Evolutionary conservation across 2,797 vertebrate genomes (phyloP).

Genomic region (Myotis pilosus): DNA sequence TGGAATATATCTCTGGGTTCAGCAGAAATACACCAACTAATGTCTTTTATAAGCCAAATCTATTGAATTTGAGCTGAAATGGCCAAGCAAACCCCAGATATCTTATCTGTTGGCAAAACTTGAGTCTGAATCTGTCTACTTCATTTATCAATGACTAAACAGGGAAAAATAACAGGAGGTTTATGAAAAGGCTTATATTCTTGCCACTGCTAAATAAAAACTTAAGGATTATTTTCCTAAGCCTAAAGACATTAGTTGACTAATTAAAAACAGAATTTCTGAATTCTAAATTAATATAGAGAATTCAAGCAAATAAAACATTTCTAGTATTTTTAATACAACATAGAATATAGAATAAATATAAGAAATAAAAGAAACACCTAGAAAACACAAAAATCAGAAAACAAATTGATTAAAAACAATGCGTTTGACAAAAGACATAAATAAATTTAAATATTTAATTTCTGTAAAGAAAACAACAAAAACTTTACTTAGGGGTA

Average conservation of each 20-base stretch:
- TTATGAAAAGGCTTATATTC: conserved; percentile 22
- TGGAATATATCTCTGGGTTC: neutral
- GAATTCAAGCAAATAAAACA: conserved; percentile 50
- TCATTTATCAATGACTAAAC: neutral
- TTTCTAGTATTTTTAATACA: conserved; percentile 1
- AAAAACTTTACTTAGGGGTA: neutral
- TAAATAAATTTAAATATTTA: neutral
- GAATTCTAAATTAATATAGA: conserved; percentile 23
- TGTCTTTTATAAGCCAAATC: neutral
- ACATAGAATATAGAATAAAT: neutral
- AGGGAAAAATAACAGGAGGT: neutral
- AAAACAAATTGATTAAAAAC: neutral
- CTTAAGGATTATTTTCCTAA: conserved; percentile 26
- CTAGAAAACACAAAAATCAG: conserved; percentile 5
- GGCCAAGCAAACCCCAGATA: neutral
- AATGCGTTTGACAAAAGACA: neutral
- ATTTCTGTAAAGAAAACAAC: conserved; percentile 16
- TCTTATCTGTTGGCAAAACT: neutral
- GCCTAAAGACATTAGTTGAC: neutral
- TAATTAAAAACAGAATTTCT: conserved; percentile 49
- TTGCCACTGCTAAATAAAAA: conserved; percentile 1
- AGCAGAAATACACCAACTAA: neutral
- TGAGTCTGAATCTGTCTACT: neutral
- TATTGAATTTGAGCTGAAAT: neutral
- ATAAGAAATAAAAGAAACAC: neutral